Evolutionary conservation across 37 sponge, comb jelly and placozoan genomes (phyloP).

Genomic region (Lycopodina hypogea): DNA sequence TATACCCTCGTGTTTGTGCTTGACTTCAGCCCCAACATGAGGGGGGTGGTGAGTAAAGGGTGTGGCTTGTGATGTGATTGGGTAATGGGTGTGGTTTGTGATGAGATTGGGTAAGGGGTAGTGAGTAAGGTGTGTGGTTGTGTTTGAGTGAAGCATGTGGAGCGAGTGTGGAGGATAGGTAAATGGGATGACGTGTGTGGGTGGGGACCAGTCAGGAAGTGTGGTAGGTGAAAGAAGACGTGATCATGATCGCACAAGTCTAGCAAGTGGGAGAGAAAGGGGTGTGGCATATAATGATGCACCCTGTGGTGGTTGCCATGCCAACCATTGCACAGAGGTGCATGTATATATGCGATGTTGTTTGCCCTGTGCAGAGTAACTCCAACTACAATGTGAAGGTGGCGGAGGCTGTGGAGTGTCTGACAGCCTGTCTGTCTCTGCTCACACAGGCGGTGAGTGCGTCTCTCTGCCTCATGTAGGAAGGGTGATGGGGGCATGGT

Average conservation of each 20-base stretch:
- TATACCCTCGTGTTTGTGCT: conserved; percentile 76
- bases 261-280: too few relatives aligned
- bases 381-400: conserved; percentile 44
- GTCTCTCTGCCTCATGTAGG: background rate
- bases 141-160: background rate
- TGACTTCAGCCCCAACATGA: conserved; percentile 69
- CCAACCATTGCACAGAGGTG: too few relatives aligned
- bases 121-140: background rate
- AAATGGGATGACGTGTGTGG: background rate
- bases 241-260: too few relatives aligned
- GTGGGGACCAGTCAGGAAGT: too few relatives aligned
- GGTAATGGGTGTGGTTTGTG: too few relatives aligned
- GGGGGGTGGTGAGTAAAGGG: conserved; percentile 49
- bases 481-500: background rate
- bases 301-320: too few relatives aligned
- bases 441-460: conserved; percentile 63
- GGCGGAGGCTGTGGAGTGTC: conserved; percentile 43
- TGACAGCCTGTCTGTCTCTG: conserved; percentile 30
- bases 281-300: too few relatives aligned
- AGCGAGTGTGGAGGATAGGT: too few relatives aligned
- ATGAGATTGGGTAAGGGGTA: background rate
- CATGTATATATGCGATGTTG: too few relatives aligned
- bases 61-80: background rate
- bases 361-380: conserved; percentile 33
- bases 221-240: too few relatives aligned